Conservation (phyloP, 2,113 vertebrate species). For the Festucalex cinctus region DNA sequence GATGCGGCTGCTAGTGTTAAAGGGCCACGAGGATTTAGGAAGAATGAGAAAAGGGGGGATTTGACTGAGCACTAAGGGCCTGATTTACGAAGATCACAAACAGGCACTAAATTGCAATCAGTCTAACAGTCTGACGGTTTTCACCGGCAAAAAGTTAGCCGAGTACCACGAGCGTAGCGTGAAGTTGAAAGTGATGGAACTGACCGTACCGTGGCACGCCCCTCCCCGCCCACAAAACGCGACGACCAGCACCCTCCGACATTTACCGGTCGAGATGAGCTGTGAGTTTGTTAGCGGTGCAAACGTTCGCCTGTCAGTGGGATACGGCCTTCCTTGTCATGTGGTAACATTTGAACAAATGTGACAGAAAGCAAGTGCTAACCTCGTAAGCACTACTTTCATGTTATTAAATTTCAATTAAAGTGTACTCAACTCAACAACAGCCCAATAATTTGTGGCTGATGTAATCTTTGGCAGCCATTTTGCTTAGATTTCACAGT, state of each 20-base stretch:
- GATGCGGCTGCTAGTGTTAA: constrained; percentile 35
- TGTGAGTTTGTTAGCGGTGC: no score
- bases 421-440: neutral
- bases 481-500: neutral
- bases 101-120: no score
- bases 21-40: constrained; percentile 48
- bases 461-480: neutral
- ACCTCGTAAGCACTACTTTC: neutral
- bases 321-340: no score
- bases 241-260: no score
- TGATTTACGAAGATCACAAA: neutral
- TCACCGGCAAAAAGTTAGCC: no score
- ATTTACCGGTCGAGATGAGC: no score
- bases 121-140: neutral
- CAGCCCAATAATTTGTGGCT: neutral
- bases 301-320: no score
- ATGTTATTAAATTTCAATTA: neutral
- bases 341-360: no score
- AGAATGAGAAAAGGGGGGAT: constrained; percentile 34
- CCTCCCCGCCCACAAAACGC: no score
- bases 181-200: neutral
- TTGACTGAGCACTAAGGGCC: constrained; percentile 34
- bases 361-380: neutral
- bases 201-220: no score
- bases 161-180: neutral